Conservation (phyloP, 2,888 invertebrate genomes). For the Philereme vetulata region DNA sequence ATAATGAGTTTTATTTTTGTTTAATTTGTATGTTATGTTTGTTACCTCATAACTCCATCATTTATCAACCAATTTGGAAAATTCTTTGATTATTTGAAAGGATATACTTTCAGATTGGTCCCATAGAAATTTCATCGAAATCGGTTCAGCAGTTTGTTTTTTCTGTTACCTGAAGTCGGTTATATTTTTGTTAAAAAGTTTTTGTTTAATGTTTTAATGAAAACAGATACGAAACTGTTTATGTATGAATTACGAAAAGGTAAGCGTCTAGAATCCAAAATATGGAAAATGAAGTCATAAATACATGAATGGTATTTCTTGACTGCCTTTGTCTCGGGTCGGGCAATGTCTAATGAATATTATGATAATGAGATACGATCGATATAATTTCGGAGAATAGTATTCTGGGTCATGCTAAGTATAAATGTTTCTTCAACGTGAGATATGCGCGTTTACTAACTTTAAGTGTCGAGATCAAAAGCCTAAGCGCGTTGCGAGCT, state of each 20-base stretch:
- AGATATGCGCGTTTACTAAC: not conserved
- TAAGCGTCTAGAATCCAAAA: slow-evolving; percentile 15
- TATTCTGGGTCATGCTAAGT: slow-evolving; percentile 2
- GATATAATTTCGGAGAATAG: slow-evolving; percentile 23
- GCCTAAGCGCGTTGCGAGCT: not conserved
- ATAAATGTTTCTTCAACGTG: slow-evolving; percentile 9
- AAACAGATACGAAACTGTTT: no score
- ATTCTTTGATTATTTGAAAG: no score
- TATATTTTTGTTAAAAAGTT: no score
- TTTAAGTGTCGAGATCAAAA: slow-evolving; percentile 8
- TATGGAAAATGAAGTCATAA: slow-evolving; percentile 36
- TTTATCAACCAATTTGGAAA: no score
- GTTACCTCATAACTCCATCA: no score
- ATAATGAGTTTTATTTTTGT: no score
- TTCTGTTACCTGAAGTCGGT: no score
- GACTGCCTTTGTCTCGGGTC: slow-evolving; percentile 26
- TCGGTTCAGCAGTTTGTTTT: no score
- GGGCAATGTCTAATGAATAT: slow-evolving; percentile 31
- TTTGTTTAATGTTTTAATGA: no score
- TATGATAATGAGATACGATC: slow-evolving; percentile 28
- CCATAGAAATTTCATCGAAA: no score
- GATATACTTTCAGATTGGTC: no score
- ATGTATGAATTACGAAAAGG: not conserved
- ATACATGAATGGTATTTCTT: slow-evolving; percentile 32
- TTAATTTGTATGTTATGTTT: no score